A percentile compares a stretch with the other conserved stretches of the same genome.
phyloP scores from a whole-genome alignment of 1,140 invertebrate species.

The Apis dorsata region DNA sequence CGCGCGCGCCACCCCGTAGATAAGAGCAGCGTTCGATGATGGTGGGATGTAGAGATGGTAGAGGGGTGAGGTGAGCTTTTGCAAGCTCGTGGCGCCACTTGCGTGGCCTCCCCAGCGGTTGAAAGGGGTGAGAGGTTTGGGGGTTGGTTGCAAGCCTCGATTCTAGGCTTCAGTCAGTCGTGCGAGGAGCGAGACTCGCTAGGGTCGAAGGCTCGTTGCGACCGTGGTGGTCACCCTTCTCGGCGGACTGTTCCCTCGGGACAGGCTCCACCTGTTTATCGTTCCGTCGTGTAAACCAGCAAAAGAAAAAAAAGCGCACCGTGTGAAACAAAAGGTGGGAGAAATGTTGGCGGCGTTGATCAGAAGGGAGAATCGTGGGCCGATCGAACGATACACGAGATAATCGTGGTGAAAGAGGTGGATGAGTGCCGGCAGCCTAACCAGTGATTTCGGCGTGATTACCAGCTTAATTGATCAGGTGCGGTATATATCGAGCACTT shows the following conservation, averaged over 20 bases:
- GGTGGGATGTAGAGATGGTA: not conserved
- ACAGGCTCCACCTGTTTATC: slow-evolving; percentile 42
- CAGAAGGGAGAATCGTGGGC: slow-evolving; percentile 22
- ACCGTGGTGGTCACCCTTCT: slow-evolving; percentile 30
- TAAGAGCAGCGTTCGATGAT: slow-evolving; percentile 42
- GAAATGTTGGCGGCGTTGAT: slow-evolving; percentile 14
- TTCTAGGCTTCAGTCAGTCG: slow-evolving; percentile 65
- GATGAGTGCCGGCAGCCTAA: slow-evolving; percentile 41
- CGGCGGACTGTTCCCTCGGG: slow-evolving; percentile 28
- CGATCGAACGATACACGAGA: slow-evolving; percentile 47
- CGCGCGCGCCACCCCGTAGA: slow-evolving; percentile 46
- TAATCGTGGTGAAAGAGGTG: slow-evolving; percentile 47
- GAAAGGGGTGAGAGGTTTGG: not conserved
- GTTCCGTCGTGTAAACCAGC: not conserved
- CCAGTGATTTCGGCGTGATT: slow-evolving; percentile 55
- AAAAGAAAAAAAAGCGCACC: not conserved
- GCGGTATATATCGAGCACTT: slow-evolving; percentile 53
- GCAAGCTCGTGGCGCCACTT: slow-evolving; percentile 64
- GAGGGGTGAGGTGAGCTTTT: slow-evolving; percentile 42
- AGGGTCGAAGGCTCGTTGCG: slow-evolving; percentile 43
- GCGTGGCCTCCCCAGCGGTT: slow-evolving; percentile 11
- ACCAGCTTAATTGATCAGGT: slow-evolving; percentile 67
- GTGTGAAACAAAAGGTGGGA: slow-evolving; percentile 31
- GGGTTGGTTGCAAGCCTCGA: slow-evolving; percentile 51
- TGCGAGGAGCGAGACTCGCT: slow-evolving; percentile 63